phyloP scores from a whole-genome alignment of 2,888 invertebrate species.

The Lycaena phlaeas region DNA sequence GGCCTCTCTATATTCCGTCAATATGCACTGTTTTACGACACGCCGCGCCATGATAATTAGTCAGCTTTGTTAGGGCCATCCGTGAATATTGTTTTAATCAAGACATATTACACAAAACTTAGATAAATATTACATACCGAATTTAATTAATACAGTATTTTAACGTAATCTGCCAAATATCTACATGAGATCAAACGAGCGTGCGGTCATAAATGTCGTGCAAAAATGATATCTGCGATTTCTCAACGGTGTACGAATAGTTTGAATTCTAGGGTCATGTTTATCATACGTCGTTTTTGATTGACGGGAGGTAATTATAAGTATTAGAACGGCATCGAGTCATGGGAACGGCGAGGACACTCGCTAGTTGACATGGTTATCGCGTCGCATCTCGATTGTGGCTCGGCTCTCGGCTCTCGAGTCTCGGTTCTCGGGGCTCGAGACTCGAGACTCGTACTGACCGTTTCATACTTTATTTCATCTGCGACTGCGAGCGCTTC shows the following conservation, averaged over 20 bases:
- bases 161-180: background rate
- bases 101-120: slow-evolving; percentile 30
- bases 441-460: slow-evolving; percentile 23
- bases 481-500: slow-evolving; percentile 30
- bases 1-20: slow-evolving; percentile 74
- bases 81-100: slow-evolving; percentile 37
- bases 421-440: slow-evolving; percentile 59
- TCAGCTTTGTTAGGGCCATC: slow-evolving; percentile 69
- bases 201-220: slow-evolving; percentile 59
- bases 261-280: slow-evolving; percentile 36
- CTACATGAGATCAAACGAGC: slow-evolving; percentile 51
- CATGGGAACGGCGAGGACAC: slow-evolving; percentile 65
- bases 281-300: slow-evolving; percentile 60
- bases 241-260: slow-evolving; percentile 40
- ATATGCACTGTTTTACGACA: slow-evolving; percentile 74
- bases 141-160: background rate
- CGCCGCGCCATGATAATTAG: slow-evolving; percentile 69
- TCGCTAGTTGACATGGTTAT: slow-evolving; percentile 63
- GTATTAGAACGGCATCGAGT: slow-evolving; percentile 66
- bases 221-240: slow-evolving; percentile 65
- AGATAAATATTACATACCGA: slow-evolving; percentile 13
- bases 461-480: slow-evolving; percentile 34
- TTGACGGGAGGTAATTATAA: slow-evolving; percentile 67
- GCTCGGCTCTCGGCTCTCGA: slow-evolving; percentile 30
- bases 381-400: slow-evolving; percentile 64